Percentiles rank a stretch among this genome's conserved stretches.
phyloP scores from a whole-genome alignment of 2,888 invertebrate genomes.

The Agriopis marginaria region DNA sequence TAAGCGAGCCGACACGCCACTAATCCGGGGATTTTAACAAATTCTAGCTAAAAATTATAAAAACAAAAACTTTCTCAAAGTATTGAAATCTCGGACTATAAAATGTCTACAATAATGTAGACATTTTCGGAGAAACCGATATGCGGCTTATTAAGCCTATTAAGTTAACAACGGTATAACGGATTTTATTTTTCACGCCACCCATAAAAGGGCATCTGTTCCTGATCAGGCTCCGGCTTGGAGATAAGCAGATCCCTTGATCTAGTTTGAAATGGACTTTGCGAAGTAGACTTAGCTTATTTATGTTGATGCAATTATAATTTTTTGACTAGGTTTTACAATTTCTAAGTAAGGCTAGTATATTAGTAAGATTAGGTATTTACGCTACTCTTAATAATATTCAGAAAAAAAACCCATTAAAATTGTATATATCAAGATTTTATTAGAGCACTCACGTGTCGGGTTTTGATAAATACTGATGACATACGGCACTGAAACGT shows the following conservation, averaged over 20 bases:
- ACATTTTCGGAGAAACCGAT: neutral
- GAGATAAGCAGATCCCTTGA: constrained; percentile 5
- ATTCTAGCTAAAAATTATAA: constrained; percentile 18
- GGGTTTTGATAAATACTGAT: too few relatives aligned
- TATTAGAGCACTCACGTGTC: too few relatives aligned
- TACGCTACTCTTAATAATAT: too few relatives aligned
- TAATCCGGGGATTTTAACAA: neutral
- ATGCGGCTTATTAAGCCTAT: neutral
- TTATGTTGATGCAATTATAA: neutral
- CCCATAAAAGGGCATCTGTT: constrained; percentile 4
- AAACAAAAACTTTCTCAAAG: neutral
- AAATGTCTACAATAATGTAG: neutral
- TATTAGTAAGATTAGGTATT: too few relatives aligned
- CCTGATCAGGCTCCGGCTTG: neutral
- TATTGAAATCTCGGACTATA: neutral
- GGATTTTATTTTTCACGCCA: neutral
- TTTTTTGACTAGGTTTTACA: too few relatives aligned
- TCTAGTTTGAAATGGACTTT: constrained; percentile 3
- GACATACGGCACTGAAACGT: too few relatives aligned
- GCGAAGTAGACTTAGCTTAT: neutral
- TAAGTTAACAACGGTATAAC: neutral
- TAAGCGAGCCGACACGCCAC: constrained; percentile 19
- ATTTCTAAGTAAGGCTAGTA: too few relatives aligned
- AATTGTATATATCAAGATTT: too few relatives aligned
- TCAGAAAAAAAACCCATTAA: too few relatives aligned